Conservation (phyloP, 2,888 invertebrate genomes). For the Polyploca ridens region DNA sequence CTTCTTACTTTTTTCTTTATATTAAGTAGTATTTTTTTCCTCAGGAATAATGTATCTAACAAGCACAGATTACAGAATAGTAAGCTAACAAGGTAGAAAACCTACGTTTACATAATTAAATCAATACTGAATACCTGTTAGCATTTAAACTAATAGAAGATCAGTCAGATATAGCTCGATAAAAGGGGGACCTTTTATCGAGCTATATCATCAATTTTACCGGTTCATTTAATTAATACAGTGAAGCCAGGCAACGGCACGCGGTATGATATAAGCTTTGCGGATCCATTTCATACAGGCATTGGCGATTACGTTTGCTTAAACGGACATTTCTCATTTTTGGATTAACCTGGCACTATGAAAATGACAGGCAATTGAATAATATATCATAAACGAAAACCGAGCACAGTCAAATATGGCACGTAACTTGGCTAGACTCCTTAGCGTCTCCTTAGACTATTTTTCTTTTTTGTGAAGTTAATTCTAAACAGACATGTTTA, state of each 20-base stretch:
- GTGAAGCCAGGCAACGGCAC: constrained; percentile 35
- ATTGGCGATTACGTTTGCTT: neutral
- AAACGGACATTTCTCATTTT: neutral
- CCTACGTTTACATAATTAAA: neutral
- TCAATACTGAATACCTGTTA: neutral
- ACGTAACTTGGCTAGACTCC: too few species aligned
- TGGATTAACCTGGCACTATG: neutral
- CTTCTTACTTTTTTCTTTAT: too few species aligned
- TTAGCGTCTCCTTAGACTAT: too few species aligned
- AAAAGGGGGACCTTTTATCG: too few species aligned
- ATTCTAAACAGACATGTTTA: too few species aligned
- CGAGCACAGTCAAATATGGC: too few species aligned
- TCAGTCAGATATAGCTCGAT: constrained; percentile 15
- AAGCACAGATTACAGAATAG: too few species aligned
- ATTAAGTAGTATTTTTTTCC: too few species aligned
- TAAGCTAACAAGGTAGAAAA: too few species aligned
- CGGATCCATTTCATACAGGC: neutral
- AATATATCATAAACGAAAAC: too few species aligned
- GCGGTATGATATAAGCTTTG: neutral
- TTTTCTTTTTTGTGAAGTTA: too few species aligned
- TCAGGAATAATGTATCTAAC: too few species aligned
- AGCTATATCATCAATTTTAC: constrained; percentile 65
- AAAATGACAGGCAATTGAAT: neutral
- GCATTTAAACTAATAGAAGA: neutral
- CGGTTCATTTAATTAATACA: constrained; percentile 75